Conservation (phyloP, 2,113 vertebrate genomes). For the Acanthochromis polyacanthus region DNA sequence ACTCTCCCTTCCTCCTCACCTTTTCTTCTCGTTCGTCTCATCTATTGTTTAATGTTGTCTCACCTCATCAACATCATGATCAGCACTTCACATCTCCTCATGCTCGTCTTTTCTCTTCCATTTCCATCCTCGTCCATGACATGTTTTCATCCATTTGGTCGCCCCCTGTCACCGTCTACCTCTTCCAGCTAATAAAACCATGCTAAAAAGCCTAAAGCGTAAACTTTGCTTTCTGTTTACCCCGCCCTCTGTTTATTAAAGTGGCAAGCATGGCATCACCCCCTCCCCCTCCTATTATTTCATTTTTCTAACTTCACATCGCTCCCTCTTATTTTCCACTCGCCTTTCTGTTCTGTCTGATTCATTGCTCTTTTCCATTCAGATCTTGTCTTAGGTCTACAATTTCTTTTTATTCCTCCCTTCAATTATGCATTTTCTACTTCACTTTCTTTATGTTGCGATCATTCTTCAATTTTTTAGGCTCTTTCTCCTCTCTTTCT, state of each 20-base stretch:
- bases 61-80: slow-evolving; percentile 13
- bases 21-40: slow-evolving; percentile 10
- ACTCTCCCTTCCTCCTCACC: background rate
- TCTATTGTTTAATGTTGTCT: slow-evolving; percentile 20
- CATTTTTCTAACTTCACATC: background rate
- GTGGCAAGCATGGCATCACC: slow-evolving; percentile 14
- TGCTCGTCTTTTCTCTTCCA: slow-evolving; percentile 1
- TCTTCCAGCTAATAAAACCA: slow-evolving; percentile 1
- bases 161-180: background rate
- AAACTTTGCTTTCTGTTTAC: slow-evolving; percentile 24
- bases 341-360: slow-evolving; percentile 7
- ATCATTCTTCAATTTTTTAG: slow-evolving; percentile 17
- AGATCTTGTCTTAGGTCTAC: slow-evolving; percentile 20
- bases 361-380: slow-evolving; percentile 21
- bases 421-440: slow-evolving; percentile 29
- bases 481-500: background rate
- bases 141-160: slow-evolving; percentile 6
- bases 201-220: slow-evolving; percentile 1
- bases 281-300: background rate
- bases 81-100: background rate
- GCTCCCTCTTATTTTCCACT: slow-evolving; percentile 9
- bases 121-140: background rate
- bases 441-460: slow-evolving; percentile 26
- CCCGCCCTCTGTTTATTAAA: slow-evolving; percentile 21
- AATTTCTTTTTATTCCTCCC: slow-evolving; percentile 11